phyloP scores from a whole-genome alignment of 2,888 invertebrate genomes.

The Synergus japonicus region DNA sequence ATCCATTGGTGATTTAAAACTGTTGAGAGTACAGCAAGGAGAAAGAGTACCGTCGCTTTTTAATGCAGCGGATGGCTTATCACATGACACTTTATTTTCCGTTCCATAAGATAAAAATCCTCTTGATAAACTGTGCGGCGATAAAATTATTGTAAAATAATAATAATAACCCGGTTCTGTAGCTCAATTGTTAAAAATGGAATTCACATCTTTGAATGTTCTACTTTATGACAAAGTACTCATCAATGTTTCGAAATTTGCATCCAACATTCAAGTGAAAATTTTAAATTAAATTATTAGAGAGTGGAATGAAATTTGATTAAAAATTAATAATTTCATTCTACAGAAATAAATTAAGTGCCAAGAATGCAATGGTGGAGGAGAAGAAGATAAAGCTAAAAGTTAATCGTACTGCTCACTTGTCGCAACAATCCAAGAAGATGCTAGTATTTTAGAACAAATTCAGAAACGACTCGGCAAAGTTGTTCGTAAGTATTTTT shows the following conservation, averaged over 20 bases:
- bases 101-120: constrained; percentile 96
- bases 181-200: constrained; percentile 87
- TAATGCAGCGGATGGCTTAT: constrained; percentile 79
- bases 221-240: constrained; percentile 92
- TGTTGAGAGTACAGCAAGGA: constrained; percentile 83
- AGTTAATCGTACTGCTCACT: constrained; percentile 65
- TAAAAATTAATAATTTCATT: constrained; percentile 2
- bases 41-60: constrained; percentile 84
- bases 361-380: constrained; percentile 38
- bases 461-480: constrained; percentile 64
- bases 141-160: constrained; percentile 87
- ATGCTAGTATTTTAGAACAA: constrained; percentile 79
- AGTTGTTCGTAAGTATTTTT: constrained; percentile 16
- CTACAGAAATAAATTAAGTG: constrained; percentile 64
- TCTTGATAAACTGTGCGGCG: constrained; percentile 88
- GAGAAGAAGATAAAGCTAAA: constrained; percentile 52
- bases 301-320: neutral
- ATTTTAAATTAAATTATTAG: neutral
- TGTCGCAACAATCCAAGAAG: constrained; percentile 80
- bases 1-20: constrained; percentile 71
- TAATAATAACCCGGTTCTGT: constrained; percentile 83
- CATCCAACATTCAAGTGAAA: constrained; percentile 79
- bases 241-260: constrained; percentile 83
- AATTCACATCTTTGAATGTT: constrained; percentile 88
- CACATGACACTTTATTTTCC: constrained; percentile 83